phyloP scores from a whole-genome alignment of 1,140 invertebrate genomes.

The Anastrepha ludens region DNA sequence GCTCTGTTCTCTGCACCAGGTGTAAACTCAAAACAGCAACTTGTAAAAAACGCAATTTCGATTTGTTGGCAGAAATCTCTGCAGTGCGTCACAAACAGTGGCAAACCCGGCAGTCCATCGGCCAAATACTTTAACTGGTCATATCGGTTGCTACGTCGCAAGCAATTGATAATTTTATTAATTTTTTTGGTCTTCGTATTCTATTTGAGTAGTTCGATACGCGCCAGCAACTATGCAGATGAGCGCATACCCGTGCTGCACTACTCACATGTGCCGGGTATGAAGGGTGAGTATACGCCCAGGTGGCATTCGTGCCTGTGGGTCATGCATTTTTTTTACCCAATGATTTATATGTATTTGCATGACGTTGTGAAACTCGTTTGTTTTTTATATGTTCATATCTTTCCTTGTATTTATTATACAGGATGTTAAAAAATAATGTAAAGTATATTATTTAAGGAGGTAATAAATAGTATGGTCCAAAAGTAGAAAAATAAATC shows the following conservation, averaged over 20 bases:
- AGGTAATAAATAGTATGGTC: too few species aligned
- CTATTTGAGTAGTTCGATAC: slow-evolving; percentile 26
- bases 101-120: neutral
- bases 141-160: slow-evolving; percentile 9
- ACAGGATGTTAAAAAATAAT: too few species aligned
- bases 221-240: neutral
- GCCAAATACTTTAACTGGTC: slow-evolving; percentile 36
- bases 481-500: too few species aligned
- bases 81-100: neutral
- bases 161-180: slow-evolving; percentile 1
- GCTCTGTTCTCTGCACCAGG: neutral
- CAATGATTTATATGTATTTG: too few species aligned
- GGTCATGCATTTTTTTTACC: neutral
- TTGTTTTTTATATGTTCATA: too few species aligned
- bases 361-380: too few species aligned
- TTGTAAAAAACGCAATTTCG: neutral
- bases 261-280: slow-evolving; percentile 65
- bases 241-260: slow-evolving; percentile 35
- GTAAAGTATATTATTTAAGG: too few species aligned
- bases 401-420: too few species aligned
- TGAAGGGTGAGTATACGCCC: slow-evolving; percentile 65
- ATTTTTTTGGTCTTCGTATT: slow-evolving; percentile 3
- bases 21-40: neutral
- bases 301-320: neutral
- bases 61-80: slow-evolving; percentile 22